These are phyloP conservation scores for Brachionus plicatilis DNA, from an alignment of 1,140 invertebrate species.

Conservation along the genomic window DNA sequence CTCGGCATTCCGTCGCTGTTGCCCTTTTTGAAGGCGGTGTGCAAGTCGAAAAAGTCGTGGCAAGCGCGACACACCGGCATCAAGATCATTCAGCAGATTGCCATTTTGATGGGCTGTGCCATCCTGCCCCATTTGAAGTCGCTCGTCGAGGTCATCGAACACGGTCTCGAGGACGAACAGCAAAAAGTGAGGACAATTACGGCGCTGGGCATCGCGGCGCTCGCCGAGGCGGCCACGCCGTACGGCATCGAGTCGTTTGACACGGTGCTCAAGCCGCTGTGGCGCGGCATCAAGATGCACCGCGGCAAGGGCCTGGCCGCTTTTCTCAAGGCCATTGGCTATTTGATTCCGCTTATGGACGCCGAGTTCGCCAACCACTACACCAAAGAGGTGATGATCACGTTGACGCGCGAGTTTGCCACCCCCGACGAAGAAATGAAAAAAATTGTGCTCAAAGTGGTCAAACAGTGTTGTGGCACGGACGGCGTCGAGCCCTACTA, in stretches of 20 bases:
- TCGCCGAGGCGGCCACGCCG: constrained; percentile 90
- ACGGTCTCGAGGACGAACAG: constrained; percentile 72
- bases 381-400: constrained; percentile 98
- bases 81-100: constrained; percentile 99
- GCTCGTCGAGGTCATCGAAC: constrained; percentile 98
- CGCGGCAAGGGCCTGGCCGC: constrained; percentile 96
- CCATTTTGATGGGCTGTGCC: constrained; percentile 98
- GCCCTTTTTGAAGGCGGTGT: constrained; percentile 97
- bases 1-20: constrained; percentile 93
- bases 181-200: constrained; percentile 88
- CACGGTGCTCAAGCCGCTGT: constrained; percentile 94
- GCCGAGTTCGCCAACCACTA: constrained; percentile 99
- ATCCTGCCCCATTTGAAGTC: constrained; percentile 95
- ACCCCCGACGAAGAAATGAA: constrained; percentile 99
- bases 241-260: constrained; percentile 99
- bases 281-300: constrained; percentile 97
- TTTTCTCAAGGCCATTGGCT: constrained; percentile 97
- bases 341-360: constrained; percentile 98
- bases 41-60: constrained; percentile 98
- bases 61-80: constrained; percentile 97
- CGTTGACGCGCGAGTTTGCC: constrained; percentile 96
- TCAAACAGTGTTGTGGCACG: constrained; percentile 99
- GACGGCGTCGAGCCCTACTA: constrained; percentile 99
- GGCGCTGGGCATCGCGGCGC: constrained; percentile 90
- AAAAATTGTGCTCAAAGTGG: constrained; percentile 98